Evolutionary conservation across 2,113 vertebrate species (phyloP).

Genomic region (Sclerurus mexicanus): DNA sequence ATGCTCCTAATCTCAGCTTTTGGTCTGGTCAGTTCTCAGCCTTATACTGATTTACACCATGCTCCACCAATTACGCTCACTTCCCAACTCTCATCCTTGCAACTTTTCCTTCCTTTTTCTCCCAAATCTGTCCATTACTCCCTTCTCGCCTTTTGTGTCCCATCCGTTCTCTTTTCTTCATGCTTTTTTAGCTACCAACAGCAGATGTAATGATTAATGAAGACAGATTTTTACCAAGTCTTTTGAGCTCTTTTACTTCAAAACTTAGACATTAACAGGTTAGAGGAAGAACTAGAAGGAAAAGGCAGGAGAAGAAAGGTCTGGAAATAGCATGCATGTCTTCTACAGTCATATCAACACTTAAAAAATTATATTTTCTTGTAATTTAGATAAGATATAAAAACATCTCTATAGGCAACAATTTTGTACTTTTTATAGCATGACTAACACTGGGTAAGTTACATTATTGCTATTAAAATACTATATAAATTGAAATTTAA

Average conservation of each 20-base stretch:
- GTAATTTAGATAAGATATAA: neutral
- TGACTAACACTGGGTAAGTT: neutral
- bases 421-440: neutral
- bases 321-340: neutral
- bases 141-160: neutral
- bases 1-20: fast-evolving
- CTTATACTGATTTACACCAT: neutral
- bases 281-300: neutral
- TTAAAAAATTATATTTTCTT: neutral
- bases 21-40: neutral
- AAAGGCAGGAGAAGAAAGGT: neutral
- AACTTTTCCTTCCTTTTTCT: neutral
- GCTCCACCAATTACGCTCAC: neutral
- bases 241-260: neutral
- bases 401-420: neutral
- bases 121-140: neutral
- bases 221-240: neutral
- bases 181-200: neutral
- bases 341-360: neutral
- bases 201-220: neutral
- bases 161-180: neutral
- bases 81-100: neutral
- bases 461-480: neutral
- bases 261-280: neutral
- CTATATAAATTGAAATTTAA: neutral